Conservation (phyloP, 2,888 invertebrate species). For the Mamestra brassicae region DNA sequence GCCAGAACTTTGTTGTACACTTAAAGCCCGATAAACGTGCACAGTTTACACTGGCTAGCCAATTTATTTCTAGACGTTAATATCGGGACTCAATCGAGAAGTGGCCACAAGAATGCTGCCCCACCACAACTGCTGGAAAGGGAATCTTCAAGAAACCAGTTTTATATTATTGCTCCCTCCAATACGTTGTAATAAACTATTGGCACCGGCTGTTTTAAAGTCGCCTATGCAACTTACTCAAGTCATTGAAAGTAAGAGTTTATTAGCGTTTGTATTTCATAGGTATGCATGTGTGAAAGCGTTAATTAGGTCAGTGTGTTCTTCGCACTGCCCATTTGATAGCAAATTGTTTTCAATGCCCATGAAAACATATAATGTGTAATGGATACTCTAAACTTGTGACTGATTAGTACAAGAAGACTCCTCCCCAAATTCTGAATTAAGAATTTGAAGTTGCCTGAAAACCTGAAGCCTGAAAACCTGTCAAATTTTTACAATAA, state of each 20-base stretch:
- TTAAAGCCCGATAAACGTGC: constrained; percentile 37
- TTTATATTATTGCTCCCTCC: constrained; percentile 72
- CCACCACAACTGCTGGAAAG: constrained; percentile 79
- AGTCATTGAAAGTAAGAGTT: constrained; percentile 62
- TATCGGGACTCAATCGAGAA: constrained; percentile 81
- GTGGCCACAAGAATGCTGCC: constrained; percentile 81
- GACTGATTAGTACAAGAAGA: not conserved
- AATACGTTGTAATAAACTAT: constrained; percentile 61
- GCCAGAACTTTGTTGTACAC: constrained; percentile 26
- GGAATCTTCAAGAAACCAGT: constrained; percentile 85
- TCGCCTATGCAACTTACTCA: constrained; percentile 26
- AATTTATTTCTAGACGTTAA: constrained; percentile 78
- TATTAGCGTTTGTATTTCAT: constrained; percentile 37
- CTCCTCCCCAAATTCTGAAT: no score
- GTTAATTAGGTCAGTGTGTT: constrained; percentile 33
- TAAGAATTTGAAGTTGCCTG: no score
- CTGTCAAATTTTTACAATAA: no score
- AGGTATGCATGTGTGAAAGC: not conserved
- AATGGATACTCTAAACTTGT: not conserved
- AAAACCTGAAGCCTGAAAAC: no score
- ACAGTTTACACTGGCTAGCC: constrained; percentile 55
- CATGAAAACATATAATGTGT: no score
- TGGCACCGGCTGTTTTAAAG: constrained; percentile 33
- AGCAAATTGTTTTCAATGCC: not conserved
- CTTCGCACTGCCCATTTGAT: not conserved